phyloP scores from a whole-genome alignment of 35 echinoderm and acorn worm species.

The Ptychodera flava region DNA sequence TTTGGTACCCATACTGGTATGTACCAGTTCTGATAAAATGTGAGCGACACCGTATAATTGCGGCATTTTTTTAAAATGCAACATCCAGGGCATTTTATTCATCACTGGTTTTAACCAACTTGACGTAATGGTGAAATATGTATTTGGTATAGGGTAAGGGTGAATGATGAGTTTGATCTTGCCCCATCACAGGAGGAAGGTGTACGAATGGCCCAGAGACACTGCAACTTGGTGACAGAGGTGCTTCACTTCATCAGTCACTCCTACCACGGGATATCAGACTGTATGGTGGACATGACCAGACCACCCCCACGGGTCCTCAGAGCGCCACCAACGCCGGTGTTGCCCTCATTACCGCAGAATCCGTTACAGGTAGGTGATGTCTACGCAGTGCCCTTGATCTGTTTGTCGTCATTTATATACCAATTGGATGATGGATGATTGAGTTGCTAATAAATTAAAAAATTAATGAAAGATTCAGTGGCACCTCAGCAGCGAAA shows the following conservation, averaged over 20 bases:
- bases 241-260: conserved; percentile 86
- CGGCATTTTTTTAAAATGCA: background rate
- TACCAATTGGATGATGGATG: too few species aligned
- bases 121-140: too few species aligned
- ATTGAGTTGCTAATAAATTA: too few species aligned
- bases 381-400: too few species aligned
- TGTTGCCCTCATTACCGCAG: conserved; percentile 32
- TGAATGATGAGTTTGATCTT: background rate
- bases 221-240: conserved; percentile 53
- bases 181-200: background rate
- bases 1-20: too few species aligned
- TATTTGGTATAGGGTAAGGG: too few species aligned
- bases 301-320: conserved; percentile 51
- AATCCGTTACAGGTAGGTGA: background rate
- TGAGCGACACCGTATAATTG: too few species aligned
- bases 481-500: too few species aligned
- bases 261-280: conserved; percentile 76
- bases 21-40: too few species aligned
- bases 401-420: too few species aligned
- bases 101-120: background rate
- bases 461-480: too few species aligned
- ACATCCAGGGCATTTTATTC: background rate
- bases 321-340: conserved; percentile 29
- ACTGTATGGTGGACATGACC: conserved; percentile 62
- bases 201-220: conserved; percentile 47